These are phyloP conservation scores for Phalanger gymnotis DNA, from an alignment of 2,797 vertebrate genomes.

Conservation along the genomic window DNA sequence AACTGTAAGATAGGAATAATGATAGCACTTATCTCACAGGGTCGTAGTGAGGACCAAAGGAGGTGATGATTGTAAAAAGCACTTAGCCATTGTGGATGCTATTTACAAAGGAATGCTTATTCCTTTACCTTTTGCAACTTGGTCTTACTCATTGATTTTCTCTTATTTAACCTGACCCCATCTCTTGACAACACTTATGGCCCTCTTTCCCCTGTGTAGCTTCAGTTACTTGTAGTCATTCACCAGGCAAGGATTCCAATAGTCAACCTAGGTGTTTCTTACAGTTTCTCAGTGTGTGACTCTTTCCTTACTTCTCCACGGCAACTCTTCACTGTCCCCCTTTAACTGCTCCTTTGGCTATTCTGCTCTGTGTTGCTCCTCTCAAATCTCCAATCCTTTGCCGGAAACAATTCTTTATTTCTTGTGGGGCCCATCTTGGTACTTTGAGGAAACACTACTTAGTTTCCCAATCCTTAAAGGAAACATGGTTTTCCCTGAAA, in stretches of 20 bases:
- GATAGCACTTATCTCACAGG: not conserved
- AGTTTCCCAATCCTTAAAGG: not conserved
- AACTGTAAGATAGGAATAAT: not conserved
- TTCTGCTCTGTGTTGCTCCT: not conserved
- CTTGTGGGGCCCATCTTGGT: not conserved
- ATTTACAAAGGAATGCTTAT: too few relatives aligned
- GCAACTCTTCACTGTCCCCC: not conserved
- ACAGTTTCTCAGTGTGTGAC: not conserved
- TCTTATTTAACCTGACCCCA: not conserved
- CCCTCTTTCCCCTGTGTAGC: not conserved
- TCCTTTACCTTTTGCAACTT: not conserved
- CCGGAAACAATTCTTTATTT: not conserved
- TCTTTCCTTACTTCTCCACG: not conserved
- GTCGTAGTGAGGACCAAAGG: not conserved
- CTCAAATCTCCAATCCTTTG: not conserved
- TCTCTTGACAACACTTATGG: not conserved
- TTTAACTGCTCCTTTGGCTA: not conserved
- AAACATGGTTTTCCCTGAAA: not conserved
- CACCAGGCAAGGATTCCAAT: not conserved
- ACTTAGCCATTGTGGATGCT: not conserved
- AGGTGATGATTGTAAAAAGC: not conserved
- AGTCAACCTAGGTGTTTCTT: not conserved
- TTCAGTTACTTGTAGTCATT: not conserved
- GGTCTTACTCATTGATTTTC: not conserved
- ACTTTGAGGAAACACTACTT: not conserved